phyloP scores from a whole-genome alignment of 1,140 invertebrate genomes.

The Halictus rubicundus region DNA sequence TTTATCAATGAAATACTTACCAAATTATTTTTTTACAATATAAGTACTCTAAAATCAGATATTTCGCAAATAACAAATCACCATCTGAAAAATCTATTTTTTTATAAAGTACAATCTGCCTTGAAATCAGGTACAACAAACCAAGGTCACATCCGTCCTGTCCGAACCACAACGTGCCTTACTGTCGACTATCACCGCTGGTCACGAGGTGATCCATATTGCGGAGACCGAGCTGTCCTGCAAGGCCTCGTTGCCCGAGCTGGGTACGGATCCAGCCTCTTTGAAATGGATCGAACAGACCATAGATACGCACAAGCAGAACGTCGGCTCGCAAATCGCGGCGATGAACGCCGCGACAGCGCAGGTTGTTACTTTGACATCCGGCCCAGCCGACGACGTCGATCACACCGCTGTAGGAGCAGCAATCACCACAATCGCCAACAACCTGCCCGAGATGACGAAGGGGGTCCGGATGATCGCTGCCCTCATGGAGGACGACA shows the following conservation, averaged over 20 bases:
- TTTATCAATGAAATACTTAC: too few species aligned
- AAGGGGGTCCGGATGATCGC: constrained; percentile 97
- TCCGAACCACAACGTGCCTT: constrained; percentile 95
- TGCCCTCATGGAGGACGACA: constrained; percentile 92
- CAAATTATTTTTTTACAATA: too few species aligned
- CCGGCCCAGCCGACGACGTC: constrained; percentile 89
- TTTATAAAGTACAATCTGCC: neutral
- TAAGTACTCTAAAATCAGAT: too few species aligned
- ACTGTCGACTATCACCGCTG: constrained; percentile 92
- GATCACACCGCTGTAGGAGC: constrained; percentile 98
- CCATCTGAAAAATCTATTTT: too few species aligned
- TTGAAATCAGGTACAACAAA: constrained; percentile 89
- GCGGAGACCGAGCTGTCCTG: constrained; percentile 91
- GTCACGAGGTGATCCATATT: constrained; percentile 91
- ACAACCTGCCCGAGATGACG: constrained; percentile 97
- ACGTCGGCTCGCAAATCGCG: constrained; percentile 96
- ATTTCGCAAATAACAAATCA: too few species aligned
- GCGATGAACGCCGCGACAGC: constrained; percentile 99
- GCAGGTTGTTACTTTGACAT: constrained; percentile 97
- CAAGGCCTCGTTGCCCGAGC: constrained; percentile 87
- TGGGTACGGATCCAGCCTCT: constrained; percentile 92
- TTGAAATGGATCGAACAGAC: constrained; percentile 96
- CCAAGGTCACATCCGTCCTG: constrained; percentile 90
- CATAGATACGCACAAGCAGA: constrained; percentile 97
- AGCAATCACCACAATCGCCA: constrained; percentile 98